Percentiles rank a stretch among this genome's conserved stretches.
These are phyloP conservation scores for Phyllopteryx taeniolatus DNA, from an alignment of 2,113 vertebrate genomes.

Conservation along the genomic window DNA sequence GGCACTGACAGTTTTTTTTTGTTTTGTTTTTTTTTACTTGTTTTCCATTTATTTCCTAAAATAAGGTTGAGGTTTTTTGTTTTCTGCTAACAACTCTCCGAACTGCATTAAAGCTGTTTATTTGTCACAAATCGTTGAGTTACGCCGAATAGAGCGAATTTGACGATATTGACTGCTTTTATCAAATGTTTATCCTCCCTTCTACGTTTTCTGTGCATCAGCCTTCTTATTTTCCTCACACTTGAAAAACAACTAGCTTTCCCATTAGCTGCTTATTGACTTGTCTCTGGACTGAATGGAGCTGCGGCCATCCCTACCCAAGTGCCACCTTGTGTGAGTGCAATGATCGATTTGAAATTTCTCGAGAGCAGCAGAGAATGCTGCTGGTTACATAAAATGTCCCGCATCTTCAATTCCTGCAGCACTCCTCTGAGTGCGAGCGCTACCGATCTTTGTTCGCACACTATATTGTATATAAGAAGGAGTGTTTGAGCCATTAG, in stretches of 20 bases:
- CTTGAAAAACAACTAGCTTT: not conserved
- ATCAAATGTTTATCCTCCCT: not conserved
- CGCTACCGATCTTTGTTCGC: constrained; percentile 20
- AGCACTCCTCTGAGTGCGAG: constrained; percentile 19
- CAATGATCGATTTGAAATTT: constrained; percentile 50
- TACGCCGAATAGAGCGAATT: not conserved
- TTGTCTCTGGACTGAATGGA: constrained; percentile 18
- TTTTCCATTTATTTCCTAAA: no score
- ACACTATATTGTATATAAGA: constrained; percentile 3
- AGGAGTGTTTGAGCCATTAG: not conserved
- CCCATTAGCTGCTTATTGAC: constrained; percentile 1
- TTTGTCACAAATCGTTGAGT: no score
- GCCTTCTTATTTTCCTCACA: not conserved
- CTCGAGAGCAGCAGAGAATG: constrained; percentile 25
- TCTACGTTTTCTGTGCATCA: not conserved
- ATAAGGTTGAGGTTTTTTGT: no score
- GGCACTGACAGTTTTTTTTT: no score
- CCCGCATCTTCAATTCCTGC: constrained; percentile 25
- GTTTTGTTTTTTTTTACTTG: no score
- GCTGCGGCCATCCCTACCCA: constrained; percentile 32
- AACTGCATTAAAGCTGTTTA: no score
- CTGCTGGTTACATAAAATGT: constrained; percentile 32
- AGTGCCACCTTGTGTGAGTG: constrained; percentile 48
- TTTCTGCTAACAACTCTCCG: no score
- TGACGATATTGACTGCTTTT: not conserved